A percentile compares a stretch with the other conserved stretches of the same genome.
These are phyloP conservation scores for Raillietiella orientalis DNA, from an alignment of 2,888 invertebrate genomes.

Conservation along the genomic window DNA sequence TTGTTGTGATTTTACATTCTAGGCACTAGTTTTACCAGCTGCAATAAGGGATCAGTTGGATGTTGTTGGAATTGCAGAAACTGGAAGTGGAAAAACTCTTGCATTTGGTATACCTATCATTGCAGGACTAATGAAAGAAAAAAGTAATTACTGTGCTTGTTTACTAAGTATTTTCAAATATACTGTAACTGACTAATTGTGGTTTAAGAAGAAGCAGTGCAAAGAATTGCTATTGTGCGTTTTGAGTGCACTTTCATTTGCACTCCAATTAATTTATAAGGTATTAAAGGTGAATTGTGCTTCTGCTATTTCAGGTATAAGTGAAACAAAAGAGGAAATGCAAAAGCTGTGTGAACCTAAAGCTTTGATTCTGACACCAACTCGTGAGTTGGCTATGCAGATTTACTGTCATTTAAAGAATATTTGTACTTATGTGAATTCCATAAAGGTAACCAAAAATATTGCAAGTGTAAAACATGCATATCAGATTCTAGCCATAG, in stretches of 20 bases:
- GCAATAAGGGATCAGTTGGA: conserved; percentile 62
- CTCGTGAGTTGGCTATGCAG: conserved; percentile 82
- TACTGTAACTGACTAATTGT: background rate
- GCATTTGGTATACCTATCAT: conserved; percentile 89
- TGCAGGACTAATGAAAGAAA: conserved; percentile 39
- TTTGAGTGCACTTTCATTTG: too few species aligned
- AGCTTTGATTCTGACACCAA: conserved; percentile 72
- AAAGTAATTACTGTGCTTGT: conserved; percentile 1
- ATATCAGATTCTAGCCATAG: conserved; percentile 35
- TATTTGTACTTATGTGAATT: conserved; percentile 26
- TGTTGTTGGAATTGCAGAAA: conserved; percentile 92
- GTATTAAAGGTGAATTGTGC: too few species aligned
- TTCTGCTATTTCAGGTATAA: too few species aligned
- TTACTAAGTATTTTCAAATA: conserved; percentile 15
- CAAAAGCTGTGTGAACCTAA: too few species aligned
- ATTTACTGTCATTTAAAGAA: conserved; percentile 63
- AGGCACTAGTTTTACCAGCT: conserved; percentile 32
- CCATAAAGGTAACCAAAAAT: background rate
- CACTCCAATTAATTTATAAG: too few species aligned
- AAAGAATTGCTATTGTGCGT: background rate
- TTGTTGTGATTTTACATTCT: conserved; percentile 5
- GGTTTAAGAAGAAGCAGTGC: background rate
- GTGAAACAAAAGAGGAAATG: too few species aligned
- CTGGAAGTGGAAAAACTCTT: conserved; percentile 92
- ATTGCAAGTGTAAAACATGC: background rate